Evolutionary conservation across 1,140 invertebrate species (phyloP).

Genomic region (Drosophila tropicalis): DNA sequence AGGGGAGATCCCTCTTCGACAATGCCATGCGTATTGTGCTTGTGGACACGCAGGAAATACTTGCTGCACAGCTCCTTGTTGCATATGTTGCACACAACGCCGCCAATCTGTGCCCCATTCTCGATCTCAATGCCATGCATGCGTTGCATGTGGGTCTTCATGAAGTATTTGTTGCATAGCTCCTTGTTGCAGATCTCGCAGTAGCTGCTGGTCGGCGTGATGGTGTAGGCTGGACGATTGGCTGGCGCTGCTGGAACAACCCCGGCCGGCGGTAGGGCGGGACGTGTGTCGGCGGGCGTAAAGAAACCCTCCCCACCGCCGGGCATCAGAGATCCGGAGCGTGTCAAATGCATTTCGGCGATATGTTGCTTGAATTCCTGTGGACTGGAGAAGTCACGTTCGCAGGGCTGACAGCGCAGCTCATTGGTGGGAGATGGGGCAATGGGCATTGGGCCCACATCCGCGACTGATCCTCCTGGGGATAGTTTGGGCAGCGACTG

Average conservation of each 20-base stretch:
- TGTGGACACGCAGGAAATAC: conserved; percentile 98
- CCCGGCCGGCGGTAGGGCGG: conserved; percentile 43
- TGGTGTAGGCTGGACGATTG: conserved; percentile 76
- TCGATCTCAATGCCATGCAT: conserved; percentile 99
- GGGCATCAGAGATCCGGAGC: conserved; percentile 31
- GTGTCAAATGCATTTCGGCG: conserved; percentile 84
- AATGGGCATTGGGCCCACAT: conserved; percentile 37
- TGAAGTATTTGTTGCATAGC: conserved; percentile 99
- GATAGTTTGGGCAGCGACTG: conserved; percentile 57
- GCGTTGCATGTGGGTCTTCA: conserved; percentile 99
- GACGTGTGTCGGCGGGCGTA: conserved; percentile 66
- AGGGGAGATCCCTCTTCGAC: conserved; percentile 87
- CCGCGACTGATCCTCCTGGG: conserved; percentile 29
- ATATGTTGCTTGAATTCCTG: conserved; percentile 86
- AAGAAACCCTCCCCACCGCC: conserved; percentile 76
- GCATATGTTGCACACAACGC: conserved; percentile 97
- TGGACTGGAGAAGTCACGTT: conserved; percentile 85
- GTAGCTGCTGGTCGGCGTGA: conserved; percentile 92
- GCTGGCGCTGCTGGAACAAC: neutral
- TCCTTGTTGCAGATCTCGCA: conserved; percentile 99
- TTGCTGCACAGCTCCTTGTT: conserved; percentile 99
- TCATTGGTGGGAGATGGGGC: conserved; percentile 37
- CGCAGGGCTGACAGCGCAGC: conserved; percentile 85
- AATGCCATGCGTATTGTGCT: conserved; percentile 98
- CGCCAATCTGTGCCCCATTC: conserved; percentile 94